Evolutionary conservation across 2,797 vertebrate species (phyloP).

Genomic region (Nannoperca obscura): DNA sequence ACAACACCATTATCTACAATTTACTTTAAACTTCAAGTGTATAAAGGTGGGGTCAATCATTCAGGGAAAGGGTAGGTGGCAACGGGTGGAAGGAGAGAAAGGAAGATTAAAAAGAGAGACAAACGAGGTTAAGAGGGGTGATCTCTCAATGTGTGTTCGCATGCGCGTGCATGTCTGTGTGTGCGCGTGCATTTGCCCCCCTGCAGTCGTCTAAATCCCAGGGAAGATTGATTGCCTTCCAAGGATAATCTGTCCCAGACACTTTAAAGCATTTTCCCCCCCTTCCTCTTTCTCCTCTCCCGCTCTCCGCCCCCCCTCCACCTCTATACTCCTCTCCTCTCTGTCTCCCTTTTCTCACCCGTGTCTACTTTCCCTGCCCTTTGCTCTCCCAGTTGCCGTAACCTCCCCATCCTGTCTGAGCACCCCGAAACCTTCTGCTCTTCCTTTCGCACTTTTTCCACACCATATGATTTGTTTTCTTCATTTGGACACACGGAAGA

Average conservation of each 20-base stretch:
- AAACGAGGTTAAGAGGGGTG: slow-evolving; percentile 71
- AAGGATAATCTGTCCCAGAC: slow-evolving; percentile 83
- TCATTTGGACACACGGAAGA: slow-evolving; percentile 13
- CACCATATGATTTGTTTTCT: slow-evolving; percentile 36
- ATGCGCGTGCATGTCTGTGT: slow-evolving; percentile 35
- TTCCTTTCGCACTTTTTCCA: slow-evolving; percentile 2
- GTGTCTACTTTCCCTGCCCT: slow-evolving; percentile 63
- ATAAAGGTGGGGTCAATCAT: slow-evolving; percentile 23
- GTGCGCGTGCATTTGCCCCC: slow-evolving; percentile 22
- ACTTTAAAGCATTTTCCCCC: slow-evolving; percentile 58
- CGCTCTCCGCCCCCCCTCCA: slow-evolving; percentile 21
- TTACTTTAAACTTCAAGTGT: slow-evolving; percentile 59
- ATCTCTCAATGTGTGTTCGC: slow-evolving; percentile 43
- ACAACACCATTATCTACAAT: slow-evolving; percentile 69
- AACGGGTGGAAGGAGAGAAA: slow-evolving; percentile 51
- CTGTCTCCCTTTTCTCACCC: slow-evolving; percentile 53
- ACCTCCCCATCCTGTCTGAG: slow-evolving; percentile 62
- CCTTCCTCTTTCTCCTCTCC: not conserved
- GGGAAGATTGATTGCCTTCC: slow-evolving; percentile 82
- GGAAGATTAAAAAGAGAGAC: slow-evolving; percentile 61
- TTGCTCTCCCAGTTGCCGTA: slow-evolving; percentile 58
- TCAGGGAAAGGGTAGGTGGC: slow-evolving; percentile 40
- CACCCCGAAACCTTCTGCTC: slow-evolving; percentile 31
- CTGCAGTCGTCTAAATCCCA: slow-evolving; percentile 59
- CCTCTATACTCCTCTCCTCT: slow-evolving; percentile 42